Base-by-base conservation (phyloP, 2,888 invertebrate genomes). In the Phyto melanocephala region DNA sequence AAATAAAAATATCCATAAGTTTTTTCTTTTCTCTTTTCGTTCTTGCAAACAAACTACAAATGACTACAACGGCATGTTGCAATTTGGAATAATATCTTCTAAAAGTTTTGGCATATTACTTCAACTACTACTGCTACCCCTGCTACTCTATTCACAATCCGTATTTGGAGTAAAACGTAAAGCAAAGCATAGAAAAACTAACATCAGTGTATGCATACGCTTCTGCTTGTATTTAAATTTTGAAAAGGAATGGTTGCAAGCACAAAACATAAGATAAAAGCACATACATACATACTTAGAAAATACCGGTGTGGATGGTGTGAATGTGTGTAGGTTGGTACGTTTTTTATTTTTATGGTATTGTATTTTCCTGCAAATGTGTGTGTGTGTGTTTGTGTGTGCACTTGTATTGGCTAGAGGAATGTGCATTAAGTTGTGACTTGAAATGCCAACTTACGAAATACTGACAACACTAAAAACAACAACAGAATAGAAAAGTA, bases 41-140 rank as follows among this genome's bases (percentile, higher is more conserved):
- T 28, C 40, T 62, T 70, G 52, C 52, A 13, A 67, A 65, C 50
- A 68, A 42, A 80, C 80, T 74, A 80, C 80, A 80, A 80, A 74
- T 80, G 63, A 50, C 65, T 70, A 42, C 50, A 52, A 42, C 58
- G 75, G 65, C 70, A 76, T 80, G 63, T 76, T 71, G 70, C 76
- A 80, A 71, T 80, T 76, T 68, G 56, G 35, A 65, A 70, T 56
- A 79, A 67, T 79, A 79, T 71, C 56, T 62, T 76, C 71, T 50
- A 62, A 71, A 70, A 58, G 47, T 76, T 80, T 76, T 80, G 75
- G 80, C 80, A 80, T 75, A 63, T 80, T 75, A 70, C 68, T 28
- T 28, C 6, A 5, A 28, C 28, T 5, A 28, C 28, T 3, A 28
- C 28, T 28, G 6, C 4, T 6, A 28, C 6, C 28, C 3, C 28